Evolutionary conservation across 2,113 vertebrate genomes (phyloP).

Genomic region (Ictalurus furcatus): DNA sequence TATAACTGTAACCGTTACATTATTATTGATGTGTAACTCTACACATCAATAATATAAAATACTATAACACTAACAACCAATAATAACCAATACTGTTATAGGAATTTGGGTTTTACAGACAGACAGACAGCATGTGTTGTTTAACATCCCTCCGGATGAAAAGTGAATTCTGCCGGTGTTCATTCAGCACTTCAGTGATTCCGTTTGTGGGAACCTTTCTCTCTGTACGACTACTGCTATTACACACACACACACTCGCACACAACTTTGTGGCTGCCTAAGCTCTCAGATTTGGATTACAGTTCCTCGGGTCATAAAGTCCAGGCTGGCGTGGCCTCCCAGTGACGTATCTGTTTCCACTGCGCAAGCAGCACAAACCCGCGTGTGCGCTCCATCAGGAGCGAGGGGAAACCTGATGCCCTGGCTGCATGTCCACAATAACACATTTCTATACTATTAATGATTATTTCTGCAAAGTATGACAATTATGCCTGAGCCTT

Average conservation of each 20-base stretch:
- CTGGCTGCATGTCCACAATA: background rate
- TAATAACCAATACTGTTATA: background rate
- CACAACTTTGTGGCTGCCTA: background rate
- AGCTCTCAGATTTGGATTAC: slow-evolving; percentile 27
- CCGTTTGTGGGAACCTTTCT: background rate
- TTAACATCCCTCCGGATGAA: background rate
- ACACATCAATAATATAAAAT: background rate
- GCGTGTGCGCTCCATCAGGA: background rate
- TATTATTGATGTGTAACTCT: background rate
- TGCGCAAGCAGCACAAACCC: slow-evolving; percentile 7
- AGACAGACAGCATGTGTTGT: background rate
- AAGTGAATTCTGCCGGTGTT: background rate
- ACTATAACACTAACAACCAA: background rate
- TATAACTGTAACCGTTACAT: background rate
- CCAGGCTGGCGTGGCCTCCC: background rate
- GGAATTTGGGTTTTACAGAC: background rate
- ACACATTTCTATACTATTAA: background rate
- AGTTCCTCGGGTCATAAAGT: slow-evolving; percentile 17
- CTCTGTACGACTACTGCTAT: background rate
- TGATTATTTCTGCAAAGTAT: background rate
- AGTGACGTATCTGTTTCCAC: slow-evolving; percentile 33
- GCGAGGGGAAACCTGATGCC: background rate
- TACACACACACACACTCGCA: background rate
- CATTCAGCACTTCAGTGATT: background rate
- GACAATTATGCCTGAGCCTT: background rate